Conservation (phyloP, 1,140 invertebrate species). For the Diabrotica virgifera region DNA sequence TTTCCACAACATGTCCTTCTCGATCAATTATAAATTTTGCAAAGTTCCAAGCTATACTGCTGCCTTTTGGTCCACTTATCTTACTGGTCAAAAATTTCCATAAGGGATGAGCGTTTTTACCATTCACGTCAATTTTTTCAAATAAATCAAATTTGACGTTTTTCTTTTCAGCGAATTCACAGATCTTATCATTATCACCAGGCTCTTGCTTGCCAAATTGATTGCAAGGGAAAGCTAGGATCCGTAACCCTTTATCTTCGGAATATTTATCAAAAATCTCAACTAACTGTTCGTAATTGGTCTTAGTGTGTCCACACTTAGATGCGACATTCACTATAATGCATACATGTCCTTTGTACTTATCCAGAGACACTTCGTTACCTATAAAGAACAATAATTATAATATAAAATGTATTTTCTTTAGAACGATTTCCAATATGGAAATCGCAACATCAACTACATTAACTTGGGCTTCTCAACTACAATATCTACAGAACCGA, state of each 20-base stretch:
- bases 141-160: constrained; percentile 79
- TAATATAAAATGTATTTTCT: too few species aligned
- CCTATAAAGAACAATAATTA: too few species aligned
- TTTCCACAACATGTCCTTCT: constrained; percentile 77
- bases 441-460: too few species aligned
- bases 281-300: constrained; percentile 74
- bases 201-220: constrained; percentile 85
- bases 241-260: constrained; percentile 63
- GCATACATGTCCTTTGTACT: constrained; percentile 69
- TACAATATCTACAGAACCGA: too few species aligned
- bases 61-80: constrained; percentile 58
- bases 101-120: constrained; percentile 76
- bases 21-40: constrained; percentile 91
- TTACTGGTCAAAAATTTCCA: constrained; percentile 69
- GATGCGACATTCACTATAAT: constrained; percentile 87
- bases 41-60: constrained; percentile 95
- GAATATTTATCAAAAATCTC: constrained; percentile 69
- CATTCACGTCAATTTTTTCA: constrained; percentile 83
- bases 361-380: constrained; percentile 59
- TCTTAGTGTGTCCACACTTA: constrained; percentile 77
- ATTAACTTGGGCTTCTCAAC: too few species aligned
- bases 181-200: constrained; percentile 67
- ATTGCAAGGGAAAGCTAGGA: constrained; percentile 91
- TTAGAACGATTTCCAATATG: too few species aligned
- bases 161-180: constrained; percentile 65